These are phyloP conservation scores for Batillaria attramentaria DNA, from an alignment of 1,140 invertebrate species.

Conservation along the genomic window DNA sequence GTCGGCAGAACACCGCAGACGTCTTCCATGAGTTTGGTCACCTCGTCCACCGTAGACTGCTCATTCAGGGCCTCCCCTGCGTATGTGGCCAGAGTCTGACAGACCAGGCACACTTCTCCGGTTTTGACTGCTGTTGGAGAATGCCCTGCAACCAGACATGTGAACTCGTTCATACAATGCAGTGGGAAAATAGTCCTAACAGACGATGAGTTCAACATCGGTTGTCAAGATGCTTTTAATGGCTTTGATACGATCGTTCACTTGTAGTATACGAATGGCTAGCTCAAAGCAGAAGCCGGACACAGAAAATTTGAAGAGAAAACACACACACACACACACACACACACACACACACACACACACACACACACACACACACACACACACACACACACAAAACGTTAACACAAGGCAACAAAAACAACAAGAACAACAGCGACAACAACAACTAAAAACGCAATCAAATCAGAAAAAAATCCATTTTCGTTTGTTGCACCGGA, in stretches of 20 bases:
- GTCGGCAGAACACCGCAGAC: constrained; percentile 38
- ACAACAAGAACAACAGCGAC: background rate
- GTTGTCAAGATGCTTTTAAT: no score
- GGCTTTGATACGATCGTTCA: no score
- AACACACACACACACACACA: constrained; percentile 7
- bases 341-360: constrained; percentile 16
- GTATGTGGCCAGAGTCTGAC: constrained; percentile 37
- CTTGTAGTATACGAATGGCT: no score
- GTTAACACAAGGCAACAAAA: background rate
- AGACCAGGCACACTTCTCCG: constrained; percentile 36
- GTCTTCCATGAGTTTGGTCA: constrained; percentile 35
- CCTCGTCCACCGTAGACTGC: constrained; percentile 36
- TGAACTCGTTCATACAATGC: no score
- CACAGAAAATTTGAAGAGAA: no score
- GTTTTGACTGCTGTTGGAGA: background rate
- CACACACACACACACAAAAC: constrained; percentile 4
- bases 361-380: constrained; percentile 16
- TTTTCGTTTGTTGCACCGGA: no score
- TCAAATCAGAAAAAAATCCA: no score
- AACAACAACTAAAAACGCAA: background rate
- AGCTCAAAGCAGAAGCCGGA: no score
- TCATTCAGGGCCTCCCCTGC: constrained; percentile 33
- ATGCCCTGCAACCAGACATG: constrained; percentile 1
- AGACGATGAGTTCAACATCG: no score
- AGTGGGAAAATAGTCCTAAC: no score